A percentile compares a stretch with the other conserved stretches of the same genome.
phyloP scores from a whole-genome alignment of 2,797 vertebrate species.

The Cyprinella venusta region DNA sequence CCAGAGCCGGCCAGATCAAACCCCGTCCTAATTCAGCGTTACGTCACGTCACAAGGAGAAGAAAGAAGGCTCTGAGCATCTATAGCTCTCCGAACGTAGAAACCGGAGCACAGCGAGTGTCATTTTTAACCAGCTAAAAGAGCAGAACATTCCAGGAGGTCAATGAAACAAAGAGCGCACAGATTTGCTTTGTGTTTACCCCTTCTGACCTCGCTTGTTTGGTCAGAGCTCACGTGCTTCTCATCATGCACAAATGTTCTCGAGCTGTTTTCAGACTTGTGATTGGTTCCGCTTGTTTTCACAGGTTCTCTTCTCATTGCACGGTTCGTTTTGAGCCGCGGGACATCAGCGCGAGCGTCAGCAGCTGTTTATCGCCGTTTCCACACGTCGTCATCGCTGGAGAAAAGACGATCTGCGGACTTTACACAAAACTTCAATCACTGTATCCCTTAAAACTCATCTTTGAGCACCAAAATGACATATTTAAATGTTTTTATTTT shows the following conservation, averaged over 20 bases:
- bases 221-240: conserved; percentile 41
- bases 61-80: background rate
- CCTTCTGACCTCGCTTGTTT: conserved; percentile 59
- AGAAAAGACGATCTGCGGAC: too few relatives aligned
- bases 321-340: background rate
- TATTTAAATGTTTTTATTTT: too few relatives aligned
- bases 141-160: conserved; percentile 53
- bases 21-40: too few relatives aligned
- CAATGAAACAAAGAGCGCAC: conserved; percentile 54
- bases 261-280: conserved; percentile 6
- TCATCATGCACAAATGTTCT: conserved; percentile 5
- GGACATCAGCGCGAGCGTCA: too few relatives aligned
- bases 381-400: too few relatives aligned
- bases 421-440: too few relatives aligned
- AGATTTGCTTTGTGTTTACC: conserved; percentile 55
- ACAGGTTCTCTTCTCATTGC: background rate
- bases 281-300: background rate
- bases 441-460: too few relatives aligned
- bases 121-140: conserved; percentile 53
- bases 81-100: conserved; percentile 9
- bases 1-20: too few relatives aligned
- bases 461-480: too few relatives aligned
- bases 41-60: background rate
- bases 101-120: conserved; percentile 42
- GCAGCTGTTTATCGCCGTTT: too few relatives aligned